Percentiles rank a stretch among this genome's conserved stretches.
Conservation (phyloP, 1,140 invertebrate species). For the Trachelipus rathkii region DNA sequence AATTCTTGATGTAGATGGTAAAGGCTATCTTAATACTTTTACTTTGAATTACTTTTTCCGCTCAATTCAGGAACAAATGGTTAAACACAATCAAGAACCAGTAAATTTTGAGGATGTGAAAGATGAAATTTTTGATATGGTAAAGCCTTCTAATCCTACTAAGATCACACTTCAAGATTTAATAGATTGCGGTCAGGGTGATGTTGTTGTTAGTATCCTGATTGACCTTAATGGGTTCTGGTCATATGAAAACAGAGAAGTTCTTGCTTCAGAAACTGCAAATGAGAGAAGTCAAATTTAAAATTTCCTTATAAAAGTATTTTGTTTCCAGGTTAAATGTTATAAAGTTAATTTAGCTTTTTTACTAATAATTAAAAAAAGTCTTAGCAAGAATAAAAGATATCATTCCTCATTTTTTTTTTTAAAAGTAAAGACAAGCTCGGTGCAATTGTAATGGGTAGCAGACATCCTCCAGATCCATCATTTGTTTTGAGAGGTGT, state of each 20-base stretch:
- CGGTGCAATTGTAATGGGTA: neutral
- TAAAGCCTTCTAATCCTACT: conserved; percentile 75
- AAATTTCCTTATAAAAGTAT: conserved; percentile 1
- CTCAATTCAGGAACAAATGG: conserved; percentile 83
- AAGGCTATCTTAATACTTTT: conserved; percentile 84
- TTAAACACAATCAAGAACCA: conserved; percentile 72
- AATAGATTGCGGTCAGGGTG: conserved; percentile 72
- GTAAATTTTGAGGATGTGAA: conserved; percentile 91
- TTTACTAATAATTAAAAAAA: neutral
- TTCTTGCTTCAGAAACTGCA: conserved; percentile 38
- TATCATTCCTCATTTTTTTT: neutral
- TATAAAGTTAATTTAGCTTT: neutral
- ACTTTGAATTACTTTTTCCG: conserved; percentile 90
- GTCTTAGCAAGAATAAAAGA: neutral
- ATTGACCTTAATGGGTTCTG: conserved; percentile 95
- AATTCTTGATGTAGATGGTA: conserved; percentile 83
- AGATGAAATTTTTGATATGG: conserved; percentile 98
- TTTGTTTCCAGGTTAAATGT: neutral
- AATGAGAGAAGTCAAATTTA: conserved; percentile 40
- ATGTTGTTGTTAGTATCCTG: conserved; percentile 87
- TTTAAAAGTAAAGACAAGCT: neutral
- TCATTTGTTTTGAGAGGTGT: conserved; percentile 41
- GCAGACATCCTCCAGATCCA: conserved; percentile 33
- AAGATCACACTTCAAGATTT: conserved; percentile 86
- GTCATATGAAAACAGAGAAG: conserved; percentile 88